Conservation (phyloP, 2,888 invertebrate species). For the Isotomurus palustris region DNA sequence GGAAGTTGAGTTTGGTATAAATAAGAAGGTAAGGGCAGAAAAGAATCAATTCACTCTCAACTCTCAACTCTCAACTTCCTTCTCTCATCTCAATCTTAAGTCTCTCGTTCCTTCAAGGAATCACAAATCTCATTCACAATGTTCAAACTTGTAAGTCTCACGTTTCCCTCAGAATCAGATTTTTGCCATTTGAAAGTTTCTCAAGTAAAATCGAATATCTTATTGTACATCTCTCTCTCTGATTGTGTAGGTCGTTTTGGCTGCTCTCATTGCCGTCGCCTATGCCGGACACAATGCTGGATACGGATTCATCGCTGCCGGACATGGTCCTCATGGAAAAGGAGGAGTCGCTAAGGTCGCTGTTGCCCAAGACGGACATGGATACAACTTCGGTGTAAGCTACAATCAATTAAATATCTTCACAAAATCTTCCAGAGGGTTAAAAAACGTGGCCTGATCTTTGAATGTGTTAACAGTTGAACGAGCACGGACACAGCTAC, state of each 20-base stretch:
- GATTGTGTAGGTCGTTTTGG: conserved; percentile 5
- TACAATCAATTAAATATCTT: not conserved
- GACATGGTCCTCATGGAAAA: not conserved
- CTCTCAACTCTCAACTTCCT: not conserved
- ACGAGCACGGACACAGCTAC: not conserved
- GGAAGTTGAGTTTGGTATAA: no score
- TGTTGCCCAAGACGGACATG: not conserved
- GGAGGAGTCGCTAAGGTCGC: conserved; percentile 7
- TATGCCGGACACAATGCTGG: conserved; percentile 4
- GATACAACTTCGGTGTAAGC: conserved; percentile 4
- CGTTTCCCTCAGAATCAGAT: not conserved
- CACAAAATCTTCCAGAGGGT: not conserved
- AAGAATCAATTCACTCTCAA: not conserved
- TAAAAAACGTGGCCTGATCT: not conserved
- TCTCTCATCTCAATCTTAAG: not conserved
- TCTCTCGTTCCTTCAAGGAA: not conserved
- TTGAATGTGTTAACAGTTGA: no score
- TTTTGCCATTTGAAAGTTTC: not conserved
- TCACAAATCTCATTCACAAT: conserved; percentile 1
- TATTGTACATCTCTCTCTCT: not conserved
- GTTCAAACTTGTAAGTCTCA: conserved; percentile 7
- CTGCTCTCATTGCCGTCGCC: conserved; percentile 6
- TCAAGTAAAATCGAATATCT: not conserved
- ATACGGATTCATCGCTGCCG: conserved; percentile 8
- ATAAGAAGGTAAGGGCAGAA: not conserved